Base-by-base conservation (phyloP, 2,797 vertebrate species). In the Tenualosa ilisha region DNA sequence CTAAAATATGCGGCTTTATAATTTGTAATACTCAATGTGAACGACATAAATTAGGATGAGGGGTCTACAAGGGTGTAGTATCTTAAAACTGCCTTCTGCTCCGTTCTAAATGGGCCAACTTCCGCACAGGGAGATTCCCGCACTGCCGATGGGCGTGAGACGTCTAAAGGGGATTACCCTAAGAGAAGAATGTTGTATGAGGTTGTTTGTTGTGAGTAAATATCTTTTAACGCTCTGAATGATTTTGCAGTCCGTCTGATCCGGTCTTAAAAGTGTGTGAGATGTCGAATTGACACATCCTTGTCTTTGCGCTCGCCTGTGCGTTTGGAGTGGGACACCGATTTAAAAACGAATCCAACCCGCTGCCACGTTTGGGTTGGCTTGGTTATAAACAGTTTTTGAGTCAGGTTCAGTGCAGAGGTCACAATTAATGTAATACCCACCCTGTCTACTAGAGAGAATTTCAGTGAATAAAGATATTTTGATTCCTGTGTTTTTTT, bases 101-200 rank as follows among this genome's bases (percentile, higher is more conserved):
- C 59, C 53, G 82, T 82, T 75, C 26, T 15, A 83, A 49, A 49
- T 26, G 72, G 37, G 72, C 82, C 86, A 90, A 91, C 88, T 86
- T 91, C 88, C 89, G 50, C 83, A 24, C 82, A 72, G 89, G 91
- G 89, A 87, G 84, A 90, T 91, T 90, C 90, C 89, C 89, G 81
- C 26, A 56, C 51, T 37, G 50, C 20, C 53, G 43, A 84, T 86
- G 24, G 84, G 83, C 68, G 83, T 83, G 65, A 83, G 84, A 85
- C 79, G 82, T 87, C 40, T 26, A 12, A 31, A 53, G 90, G 90
- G 91, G 89, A 90, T 89, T 90, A 91, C 90, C 91, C 91, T 84
- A 20, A 79, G 40, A 22, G 40, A 79, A 79, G 72, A 79, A 79
- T 37, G 72, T 79, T 79, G 72, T 79, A 40, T 46, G 72, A 46